A percentile compares a stretch with the other conserved stretches of the same genome.
These are phyloP conservation scores for Daboia siamensis DNA, from an alignment of 2,113 vertebrate species.

Conservation along the genomic window DNA sequence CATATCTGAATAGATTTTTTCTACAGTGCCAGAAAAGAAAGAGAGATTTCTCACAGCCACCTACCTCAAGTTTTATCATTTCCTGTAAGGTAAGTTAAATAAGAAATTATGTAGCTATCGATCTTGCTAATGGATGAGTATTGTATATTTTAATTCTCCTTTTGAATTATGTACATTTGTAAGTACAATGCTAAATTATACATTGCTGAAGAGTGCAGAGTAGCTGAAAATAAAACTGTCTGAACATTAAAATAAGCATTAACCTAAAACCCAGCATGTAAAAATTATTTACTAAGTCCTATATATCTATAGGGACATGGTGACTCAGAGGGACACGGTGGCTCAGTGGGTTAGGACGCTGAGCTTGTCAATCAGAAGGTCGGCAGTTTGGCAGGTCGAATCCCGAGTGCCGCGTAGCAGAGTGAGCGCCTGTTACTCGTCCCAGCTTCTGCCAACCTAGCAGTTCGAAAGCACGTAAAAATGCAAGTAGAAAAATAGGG, in stretches of 20 bases:
- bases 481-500: too few relatives aligned
- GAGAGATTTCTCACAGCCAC: slow-evolving; percentile 82
- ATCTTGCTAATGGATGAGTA: neutral
- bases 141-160: neutral
- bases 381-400: too few relatives aligned
- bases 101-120: neutral
- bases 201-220: neutral
- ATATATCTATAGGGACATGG: too few relatives aligned
- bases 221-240: neutral
- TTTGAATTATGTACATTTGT: neutral
- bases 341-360: too few relatives aligned
- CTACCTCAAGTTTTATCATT: slow-evolving; percentile 87
- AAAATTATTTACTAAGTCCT: neutral
- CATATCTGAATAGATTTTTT: slow-evolving; percentile 91
- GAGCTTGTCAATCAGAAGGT: too few relatives aligned
- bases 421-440: too few relatives aligned
- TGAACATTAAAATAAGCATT: neutral
- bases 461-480: too few relatives aligned
- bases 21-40: slow-evolving; percentile 96
- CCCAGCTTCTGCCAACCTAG: too few relatives aligned
- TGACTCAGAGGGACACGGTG: too few relatives aligned
- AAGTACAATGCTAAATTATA: neutral
- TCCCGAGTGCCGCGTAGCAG: too few relatives aligned
- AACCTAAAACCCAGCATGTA: neutral
- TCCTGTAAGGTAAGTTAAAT: slow-evolving; percentile 85